Percentiles rank a stretch among this genome's conserved stretches.
These are phyloP conservation scores for Sycophila texana DNA, from an alignment of 2,888 invertebrate species.

Conservation along the genomic window DNA sequence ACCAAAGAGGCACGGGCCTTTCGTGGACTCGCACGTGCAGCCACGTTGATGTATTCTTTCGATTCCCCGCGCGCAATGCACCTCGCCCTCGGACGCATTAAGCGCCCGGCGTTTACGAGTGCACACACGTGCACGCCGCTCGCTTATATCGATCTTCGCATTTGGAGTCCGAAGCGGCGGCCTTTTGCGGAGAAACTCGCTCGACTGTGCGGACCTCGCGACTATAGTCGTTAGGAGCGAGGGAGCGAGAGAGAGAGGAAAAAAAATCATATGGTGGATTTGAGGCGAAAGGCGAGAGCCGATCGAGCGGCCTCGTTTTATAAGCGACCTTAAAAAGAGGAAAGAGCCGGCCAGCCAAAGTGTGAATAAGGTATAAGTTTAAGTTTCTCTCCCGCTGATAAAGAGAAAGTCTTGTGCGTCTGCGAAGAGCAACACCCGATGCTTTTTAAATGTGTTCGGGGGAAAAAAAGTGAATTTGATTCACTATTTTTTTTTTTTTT, in stretches of 20 bases:
- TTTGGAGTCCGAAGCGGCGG: neutral
- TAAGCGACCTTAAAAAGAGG: too few relatives aligned
- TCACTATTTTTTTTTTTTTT: too few relatives aligned
- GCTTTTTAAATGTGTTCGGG: neutral
- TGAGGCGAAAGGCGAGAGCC: neutral
- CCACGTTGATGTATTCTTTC: constrained; percentile 40
- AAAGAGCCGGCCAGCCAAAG: neutral
- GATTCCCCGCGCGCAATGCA: constrained; percentile 28
- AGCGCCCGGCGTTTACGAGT: neutral
- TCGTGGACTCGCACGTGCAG: neutral
- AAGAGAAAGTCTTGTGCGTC: neutral
- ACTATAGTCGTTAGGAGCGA: neutral
- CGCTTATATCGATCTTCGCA: neutral
- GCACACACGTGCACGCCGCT: neutral
- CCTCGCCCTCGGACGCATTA: neutral
- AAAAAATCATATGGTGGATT: neutral
- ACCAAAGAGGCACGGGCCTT: neutral
- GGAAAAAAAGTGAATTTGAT: neutral
- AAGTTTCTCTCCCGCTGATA: neutral
- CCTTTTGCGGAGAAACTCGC: neutral
- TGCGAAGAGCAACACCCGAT: neutral
- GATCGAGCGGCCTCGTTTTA: too few relatives aligned
- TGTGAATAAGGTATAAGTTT: neutral
- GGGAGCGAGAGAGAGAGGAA: neutral
- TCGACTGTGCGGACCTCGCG: too few relatives aligned